Evolutionary conservation across 2,113 vertebrate species (phyloP).

Genomic region (Electrona antarctica): DNA sequence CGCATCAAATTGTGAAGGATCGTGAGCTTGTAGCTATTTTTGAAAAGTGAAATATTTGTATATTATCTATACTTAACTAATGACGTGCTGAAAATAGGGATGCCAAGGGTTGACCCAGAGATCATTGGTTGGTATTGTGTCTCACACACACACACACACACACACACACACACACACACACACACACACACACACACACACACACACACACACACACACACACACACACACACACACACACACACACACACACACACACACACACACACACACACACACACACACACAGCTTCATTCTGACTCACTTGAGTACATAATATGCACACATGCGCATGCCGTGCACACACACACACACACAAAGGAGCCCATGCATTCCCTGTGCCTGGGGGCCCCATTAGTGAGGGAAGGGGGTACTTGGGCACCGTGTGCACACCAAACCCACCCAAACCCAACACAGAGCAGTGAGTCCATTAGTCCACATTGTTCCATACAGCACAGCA

Average conservation of each 20-base stretch:
- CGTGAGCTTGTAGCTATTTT: too few relatives aligned
- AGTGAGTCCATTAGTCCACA: constrained; percentile 86
- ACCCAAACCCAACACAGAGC: constrained; percentile 78
- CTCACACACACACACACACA: too few relatives aligned
- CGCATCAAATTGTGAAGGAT: too few relatives aligned
- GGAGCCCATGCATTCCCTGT: constrained; percentile 5
- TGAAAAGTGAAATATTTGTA: too few relatives aligned
- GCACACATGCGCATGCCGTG: constrained; percentile 4
- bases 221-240: not conserved
- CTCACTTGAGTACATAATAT: not conserved
- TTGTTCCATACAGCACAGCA: constrained; percentile 81
- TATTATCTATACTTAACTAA: too few relatives aligned
- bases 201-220: not conserved
- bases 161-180: too few relatives aligned
- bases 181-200: not conserved
- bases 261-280: constrained; percentile 8
- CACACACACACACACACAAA: constrained; percentile 24
- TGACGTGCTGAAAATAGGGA: too few relatives aligned
- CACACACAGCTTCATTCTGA: not conserved
- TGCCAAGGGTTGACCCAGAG: too few relatives aligned
- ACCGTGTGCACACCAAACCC: constrained; percentile 61
- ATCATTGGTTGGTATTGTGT: too few relatives aligned
- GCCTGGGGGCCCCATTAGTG: constrained; percentile 81
- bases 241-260: not conserved
- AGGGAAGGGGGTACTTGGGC: constrained; percentile 76